Evolutionary conservation across 2,797 vertebrate genomes (phyloP).

Genomic region (Rhabdomys pumilio): DNA sequence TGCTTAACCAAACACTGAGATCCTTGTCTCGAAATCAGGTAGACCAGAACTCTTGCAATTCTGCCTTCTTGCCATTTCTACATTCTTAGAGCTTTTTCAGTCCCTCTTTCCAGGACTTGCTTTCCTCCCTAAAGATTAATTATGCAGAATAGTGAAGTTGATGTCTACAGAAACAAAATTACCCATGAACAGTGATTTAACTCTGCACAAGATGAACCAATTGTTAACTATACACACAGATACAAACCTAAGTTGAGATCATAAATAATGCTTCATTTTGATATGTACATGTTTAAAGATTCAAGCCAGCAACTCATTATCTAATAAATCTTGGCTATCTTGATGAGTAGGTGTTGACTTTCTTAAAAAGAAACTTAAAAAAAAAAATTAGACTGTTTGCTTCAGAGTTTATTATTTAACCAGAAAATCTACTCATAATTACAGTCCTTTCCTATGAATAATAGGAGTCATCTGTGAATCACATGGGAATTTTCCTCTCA

Average conservation of each 20-base stretch:
- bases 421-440: slow-evolving; percentile 32
- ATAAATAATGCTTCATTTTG: neutral
- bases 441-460: neutral
- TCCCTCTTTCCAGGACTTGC: neutral
- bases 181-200: slow-evolving; percentile 1
- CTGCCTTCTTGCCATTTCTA: slow-evolving; percentile 34
- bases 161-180: slow-evolving; percentile 10
- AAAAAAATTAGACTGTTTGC: slow-evolving; percentile 1
- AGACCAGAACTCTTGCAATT: neutral
- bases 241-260: neutral
- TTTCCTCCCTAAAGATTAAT: slow-evolving; percentile 24
- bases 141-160: neutral
- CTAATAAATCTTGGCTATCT: neutral
- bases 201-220: neutral
- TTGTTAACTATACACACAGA: slow-evolving; percentile 26
- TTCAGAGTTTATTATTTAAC: neutral
- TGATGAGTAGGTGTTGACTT: neutral
- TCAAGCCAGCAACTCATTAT: neutral
- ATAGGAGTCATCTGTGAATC: slow-evolving; percentile 21
- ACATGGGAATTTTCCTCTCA: neutral
- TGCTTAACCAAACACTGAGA: neutral
- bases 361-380: slow-evolving; percentile 50
- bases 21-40: neutral
- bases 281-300: slow-evolving; percentile 21
- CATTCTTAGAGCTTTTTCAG: neutral